Evolutionary conservation across 1,140 invertebrate species (phyloP).

Genomic region (Diuraphis noxia): DNA sequence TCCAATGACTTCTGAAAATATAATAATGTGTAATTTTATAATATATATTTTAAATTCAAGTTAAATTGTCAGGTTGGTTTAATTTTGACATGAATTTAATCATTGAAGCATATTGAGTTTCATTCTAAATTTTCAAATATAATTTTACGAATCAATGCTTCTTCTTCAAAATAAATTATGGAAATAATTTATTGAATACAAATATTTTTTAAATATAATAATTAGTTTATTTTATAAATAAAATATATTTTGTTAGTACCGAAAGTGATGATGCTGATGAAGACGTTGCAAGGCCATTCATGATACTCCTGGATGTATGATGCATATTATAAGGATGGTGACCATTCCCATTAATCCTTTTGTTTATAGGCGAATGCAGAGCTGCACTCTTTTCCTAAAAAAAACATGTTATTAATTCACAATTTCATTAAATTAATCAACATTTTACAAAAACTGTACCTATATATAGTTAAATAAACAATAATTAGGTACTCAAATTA

Average conservation of each 20-base stretch:
- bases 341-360: slow-evolving; percentile 6
- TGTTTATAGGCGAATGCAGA: slow-evolving; percentile 22
- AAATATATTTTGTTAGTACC: background rate
- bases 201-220: background rate
- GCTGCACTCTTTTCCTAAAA: slow-evolving; percentile 38
- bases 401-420: background rate
- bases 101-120: slow-evolving; percentile 1
- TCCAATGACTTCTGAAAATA: slow-evolving; percentile 36
- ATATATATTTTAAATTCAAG: background rate
- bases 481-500: background rate
- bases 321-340: slow-evolving; percentile 33
- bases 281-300: slow-evolving; percentile 22
- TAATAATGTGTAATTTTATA: background rate
- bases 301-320: slow-evolving; percentile 27
- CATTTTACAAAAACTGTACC: background rate
- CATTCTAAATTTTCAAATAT: slow-evolving; percentile 5
- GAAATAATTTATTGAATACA: background rate
- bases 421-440: background rate
- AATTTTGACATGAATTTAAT: background rate
- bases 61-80: background rate
- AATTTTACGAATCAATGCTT: slow-evolving; percentile 23
- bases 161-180: background rate
- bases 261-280: background rate
- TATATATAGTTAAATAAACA: background rate
- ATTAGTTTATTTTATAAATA: background rate